These are phyloP conservation scores for Eupsittula cactorum DNA, from an alignment of 2,113 vertebrate genomes.

Conservation along the genomic window DNA sequence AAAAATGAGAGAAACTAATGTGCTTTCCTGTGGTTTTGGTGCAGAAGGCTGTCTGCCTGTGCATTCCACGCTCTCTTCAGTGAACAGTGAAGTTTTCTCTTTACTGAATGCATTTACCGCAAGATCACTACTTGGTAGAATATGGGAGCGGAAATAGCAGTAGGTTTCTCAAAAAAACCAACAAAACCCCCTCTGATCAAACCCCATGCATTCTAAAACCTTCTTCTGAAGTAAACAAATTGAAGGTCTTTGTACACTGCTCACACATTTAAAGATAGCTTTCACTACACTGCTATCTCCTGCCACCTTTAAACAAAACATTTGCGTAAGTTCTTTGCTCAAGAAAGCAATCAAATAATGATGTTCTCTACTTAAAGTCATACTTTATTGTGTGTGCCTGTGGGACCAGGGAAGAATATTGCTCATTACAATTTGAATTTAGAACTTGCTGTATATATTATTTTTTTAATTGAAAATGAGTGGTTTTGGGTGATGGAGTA, in stretches of 20 bases:
- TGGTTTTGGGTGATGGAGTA: background rate
- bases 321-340: background rate
- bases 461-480: background rate
- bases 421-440: background rate
- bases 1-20: conserved; percentile 43
- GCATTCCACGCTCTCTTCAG: conserved; percentile 53
- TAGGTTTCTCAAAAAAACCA: background rate
- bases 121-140: conserved; percentile 53
- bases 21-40: conserved; percentile 68
- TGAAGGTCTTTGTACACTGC: background rate
- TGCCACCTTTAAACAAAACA: background rate
- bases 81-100: conserved; percentile 57
- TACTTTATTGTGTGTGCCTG: background rate
- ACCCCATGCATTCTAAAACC: conserved; percentile 13
- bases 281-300: background rate
- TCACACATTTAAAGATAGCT: background rate
- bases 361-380: background rate
- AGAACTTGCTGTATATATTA: background rate
- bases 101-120: conserved; percentile 61
- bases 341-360: background rate
- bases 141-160: conserved; percentile 70
- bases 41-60: conserved; percentile 45
- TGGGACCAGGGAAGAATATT: background rate
- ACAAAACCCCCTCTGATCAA: conserved; percentile 29
- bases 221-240: conserved; percentile 60